These are phyloP conservation scores for Balaenoptera acutorostrata DNA, from an alignment of 2,113 vertebrate species.

Conservation along the genomic window DNA sequence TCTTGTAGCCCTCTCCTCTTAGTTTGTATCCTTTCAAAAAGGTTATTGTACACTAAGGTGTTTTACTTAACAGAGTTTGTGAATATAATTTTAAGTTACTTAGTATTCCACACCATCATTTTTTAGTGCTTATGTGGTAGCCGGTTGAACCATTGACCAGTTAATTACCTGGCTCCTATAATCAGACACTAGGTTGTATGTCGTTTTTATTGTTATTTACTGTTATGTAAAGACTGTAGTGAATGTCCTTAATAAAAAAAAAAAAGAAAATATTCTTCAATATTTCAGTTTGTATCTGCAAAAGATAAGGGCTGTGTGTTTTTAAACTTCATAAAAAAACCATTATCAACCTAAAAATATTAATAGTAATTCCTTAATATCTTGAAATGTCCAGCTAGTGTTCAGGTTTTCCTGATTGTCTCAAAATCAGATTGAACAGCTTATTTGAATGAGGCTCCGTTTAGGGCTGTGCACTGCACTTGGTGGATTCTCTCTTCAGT, in stretches of 20 bases:
- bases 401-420: background rate
- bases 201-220: background rate
- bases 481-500: background rate
- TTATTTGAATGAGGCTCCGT: background rate
- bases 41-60: background rate
- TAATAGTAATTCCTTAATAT: background rate
- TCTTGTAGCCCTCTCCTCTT: background rate
- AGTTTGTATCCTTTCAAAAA: background rate
- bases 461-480: background rate
- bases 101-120: background rate
- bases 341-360: background rate
- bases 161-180: background rate
- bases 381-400: background rate
- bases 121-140: background rate
- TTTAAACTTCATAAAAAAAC: background rate
- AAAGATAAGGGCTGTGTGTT: background rate
- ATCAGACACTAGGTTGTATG: no score
- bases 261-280: no score
- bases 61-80: background rate
- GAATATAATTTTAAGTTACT: background rate
- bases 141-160: background rate
- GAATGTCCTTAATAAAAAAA: background rate
- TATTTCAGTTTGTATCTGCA: background rate
- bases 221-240: background rate
- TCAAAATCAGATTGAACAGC: background rate